phyloP scores from a whole-genome alignment of 2,113 vertebrate species.

The Zapus hudsonius region DNA sequence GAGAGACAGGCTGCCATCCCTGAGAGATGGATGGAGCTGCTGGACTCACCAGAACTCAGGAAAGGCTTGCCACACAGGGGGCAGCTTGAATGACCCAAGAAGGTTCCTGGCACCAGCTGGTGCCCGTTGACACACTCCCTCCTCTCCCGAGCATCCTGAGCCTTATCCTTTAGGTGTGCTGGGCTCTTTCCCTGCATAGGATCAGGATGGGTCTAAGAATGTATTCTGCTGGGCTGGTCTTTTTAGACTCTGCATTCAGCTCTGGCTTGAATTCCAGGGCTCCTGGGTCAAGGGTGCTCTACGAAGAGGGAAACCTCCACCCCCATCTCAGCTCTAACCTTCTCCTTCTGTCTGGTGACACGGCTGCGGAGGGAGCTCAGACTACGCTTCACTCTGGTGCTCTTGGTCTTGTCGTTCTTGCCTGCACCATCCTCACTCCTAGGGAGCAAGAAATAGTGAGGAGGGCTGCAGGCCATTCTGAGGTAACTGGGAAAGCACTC shows the following conservation, averaged over 20 bases:
- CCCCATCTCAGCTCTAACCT: conserved; percentile 83
- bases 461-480: background rate
- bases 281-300: background rate
- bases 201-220: background rate
- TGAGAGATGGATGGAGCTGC: background rate
- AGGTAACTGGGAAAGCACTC: background rate
- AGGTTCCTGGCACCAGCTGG: conserved; percentile 88
- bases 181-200: conserved; percentile 82
- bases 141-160: conserved; percentile 80
- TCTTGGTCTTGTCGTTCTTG: conserved; percentile 88
- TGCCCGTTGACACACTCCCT: conserved; percentile 86
- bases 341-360: conserved; percentile 95
- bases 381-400: conserved; percentile 93
- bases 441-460: conserved; percentile 53
- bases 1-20: background rate
- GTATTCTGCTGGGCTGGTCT: background rate
- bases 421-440: conserved; percentile 88
- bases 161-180: conserved; percentile 78
- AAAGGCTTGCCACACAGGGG: conserved; percentile 92
- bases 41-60: conserved; percentile 95
- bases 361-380: conserved; percentile 94
- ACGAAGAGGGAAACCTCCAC: fast-evolving
- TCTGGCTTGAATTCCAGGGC: background rate
- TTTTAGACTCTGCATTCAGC: background rate
- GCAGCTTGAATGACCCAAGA: conserved; percentile 91